Evolutionary conservation across 2,797 vertebrate species (phyloP), one percentile per base, ranked within the genome.

Genomic region (Luscinia megarhynchos): DNA sequence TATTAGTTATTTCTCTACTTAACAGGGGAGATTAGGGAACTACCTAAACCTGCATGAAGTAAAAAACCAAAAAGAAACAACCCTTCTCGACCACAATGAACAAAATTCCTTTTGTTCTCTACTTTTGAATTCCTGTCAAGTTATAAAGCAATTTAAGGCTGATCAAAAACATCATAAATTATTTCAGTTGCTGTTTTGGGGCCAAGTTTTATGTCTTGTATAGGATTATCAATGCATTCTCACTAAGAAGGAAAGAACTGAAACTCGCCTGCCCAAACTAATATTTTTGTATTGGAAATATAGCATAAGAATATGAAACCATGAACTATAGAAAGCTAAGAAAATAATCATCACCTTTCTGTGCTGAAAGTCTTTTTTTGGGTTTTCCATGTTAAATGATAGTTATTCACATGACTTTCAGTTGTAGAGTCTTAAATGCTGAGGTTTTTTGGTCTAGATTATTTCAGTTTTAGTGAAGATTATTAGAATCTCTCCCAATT

Each of bases 1-100:
- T 36, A 30, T 69, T 16, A 90, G 46, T 51, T 38, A 43, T 64
- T 73, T 70, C 6, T 40, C 7, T 53, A 2, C 26, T 32, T 18
- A 53, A 15, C 14, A 66, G 48, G 57, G 7, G 4, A 80, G 2
- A 3, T 64, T 63, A 58, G 14, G 62, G 48, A 3, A 73, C 32
- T 66, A 26, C 3, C 4, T n/a, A 69, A 57, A 68, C 8, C 5
- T 30, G 4, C 7, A 36, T 45, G 58, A 22, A 54, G 45, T 26
- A 8, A 40, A 43, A 29, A n/a, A 45, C 1, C 1, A 6, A 16
- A 34, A 30, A 15, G 2, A 40, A 7, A 5, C 2, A 24, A 26
- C 15, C 2, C 3, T 15, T 1, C 2, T 55, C 12, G 10, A 12
- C 20, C 7, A 55, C 10, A 3, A 26, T 16, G 29, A 54, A 22